Evolutionary conservation across 2,888 invertebrate genomes (phyloP).

Genomic region (Dynastes hyllus): DNA sequence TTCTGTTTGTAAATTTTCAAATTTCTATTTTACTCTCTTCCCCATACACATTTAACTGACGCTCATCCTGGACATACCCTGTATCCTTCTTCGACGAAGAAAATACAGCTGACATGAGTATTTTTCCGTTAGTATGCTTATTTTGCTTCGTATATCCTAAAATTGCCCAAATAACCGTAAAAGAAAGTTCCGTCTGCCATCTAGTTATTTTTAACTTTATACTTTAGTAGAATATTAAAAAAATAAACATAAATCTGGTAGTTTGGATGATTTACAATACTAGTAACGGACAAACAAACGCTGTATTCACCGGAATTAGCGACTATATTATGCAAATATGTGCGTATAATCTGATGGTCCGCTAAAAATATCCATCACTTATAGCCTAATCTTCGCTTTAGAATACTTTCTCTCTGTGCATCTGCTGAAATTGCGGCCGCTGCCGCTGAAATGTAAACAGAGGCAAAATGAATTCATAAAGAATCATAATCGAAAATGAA

Average conservation of each 20-base stretch:
- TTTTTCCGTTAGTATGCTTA: background rate
- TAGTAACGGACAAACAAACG: slow-evolving; percentile 20
- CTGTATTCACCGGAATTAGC: slow-evolving; percentile 23
- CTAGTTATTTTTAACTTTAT: slow-evolving; percentile 30
- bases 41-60: too few species aligned
- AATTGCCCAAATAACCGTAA: slow-evolving; percentile 27
- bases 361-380: slow-evolving; percentile 37
- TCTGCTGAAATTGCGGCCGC: background rate
- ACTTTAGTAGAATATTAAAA: slow-evolving; percentile 34
- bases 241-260: slow-evolving; percentile 29
- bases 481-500: too few species aligned
- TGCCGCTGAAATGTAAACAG: too few species aligned
- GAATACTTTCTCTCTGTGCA: background rate
- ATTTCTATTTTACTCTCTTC: too few species aligned
- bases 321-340: slow-evolving; percentile 29
- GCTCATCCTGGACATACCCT: too few species aligned
- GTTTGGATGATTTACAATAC: slow-evolving; percentile 33
- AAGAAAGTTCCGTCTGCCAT: slow-evolving; percentile 20
- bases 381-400: slow-evolving; percentile 2
- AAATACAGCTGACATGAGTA: background rate
- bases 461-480: too few species aligned
- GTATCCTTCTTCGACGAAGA: background rate
- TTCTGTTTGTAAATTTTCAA: too few species aligned
- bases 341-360: background rate
- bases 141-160: background rate